A percentile compares a stretch with the other conserved stretches of the same genome.
These are phyloP conservation scores for Erinaceus europaeus DNA, from an alignment of 2,113 vertebrate genomes.

Conservation along the genomic window DNA sequence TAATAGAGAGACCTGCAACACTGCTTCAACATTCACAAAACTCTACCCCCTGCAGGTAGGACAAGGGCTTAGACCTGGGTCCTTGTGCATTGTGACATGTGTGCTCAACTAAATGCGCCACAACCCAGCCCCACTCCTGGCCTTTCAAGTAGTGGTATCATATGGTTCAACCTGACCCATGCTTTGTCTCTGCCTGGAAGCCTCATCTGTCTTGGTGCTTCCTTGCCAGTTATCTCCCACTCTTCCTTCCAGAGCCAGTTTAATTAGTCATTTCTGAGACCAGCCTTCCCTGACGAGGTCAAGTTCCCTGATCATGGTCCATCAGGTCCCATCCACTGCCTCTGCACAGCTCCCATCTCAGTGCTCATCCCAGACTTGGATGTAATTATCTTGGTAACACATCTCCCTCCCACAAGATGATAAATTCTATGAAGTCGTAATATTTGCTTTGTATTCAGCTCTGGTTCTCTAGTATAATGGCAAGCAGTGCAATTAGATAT, in stretches of 20 bases:
- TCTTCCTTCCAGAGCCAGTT: neutral
- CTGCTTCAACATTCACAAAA: too few relatives aligned
- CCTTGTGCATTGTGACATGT: too few relatives aligned
- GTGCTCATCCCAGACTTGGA: neutral
- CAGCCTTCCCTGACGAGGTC: neutral
- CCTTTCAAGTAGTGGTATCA: constrained; percentile 3
- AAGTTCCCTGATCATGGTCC: neutral
- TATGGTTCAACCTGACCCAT: neutral
- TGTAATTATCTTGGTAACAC: neutral
- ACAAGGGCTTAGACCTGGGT: too few relatives aligned
- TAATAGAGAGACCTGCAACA: too few relatives aligned
- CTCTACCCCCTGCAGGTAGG: too few relatives aligned
- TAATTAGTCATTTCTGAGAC: neutral
- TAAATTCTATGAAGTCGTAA: neutral
- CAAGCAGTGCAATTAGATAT: neutral
- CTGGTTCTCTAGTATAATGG: neutral
- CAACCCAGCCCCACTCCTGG: neutral
- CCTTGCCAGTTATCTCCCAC: neutral
- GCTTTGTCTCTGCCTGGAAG: neutral
- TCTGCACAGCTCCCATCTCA: neutral
- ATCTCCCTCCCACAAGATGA: neutral
- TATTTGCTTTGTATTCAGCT: neutral
- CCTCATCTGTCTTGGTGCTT: neutral
- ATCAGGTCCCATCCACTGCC: neutral
- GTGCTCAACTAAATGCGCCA: too few relatives aligned